Evolutionary conservation across 2,113 vertebrate genomes (phyloP), one percentile per base, ranked within the genome.

Genomic region (Pterophyllum scalare): DNA sequence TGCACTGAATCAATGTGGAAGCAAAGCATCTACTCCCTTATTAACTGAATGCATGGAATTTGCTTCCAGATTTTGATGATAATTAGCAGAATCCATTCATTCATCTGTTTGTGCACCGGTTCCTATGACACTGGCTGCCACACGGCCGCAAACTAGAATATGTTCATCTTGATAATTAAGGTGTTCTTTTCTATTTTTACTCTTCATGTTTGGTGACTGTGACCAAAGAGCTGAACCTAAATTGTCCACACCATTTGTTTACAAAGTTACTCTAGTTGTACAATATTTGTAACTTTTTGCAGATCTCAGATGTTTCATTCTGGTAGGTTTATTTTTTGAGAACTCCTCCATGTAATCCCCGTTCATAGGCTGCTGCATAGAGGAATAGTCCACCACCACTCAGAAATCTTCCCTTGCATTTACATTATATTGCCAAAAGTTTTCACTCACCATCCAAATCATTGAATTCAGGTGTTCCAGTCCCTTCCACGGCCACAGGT

Each of bases 291-390:
- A 52, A 19, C 49, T 52, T 15, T 52, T 70, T 70, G 0, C 40
- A 70, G 64, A 67, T 5, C 64, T 67, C 22, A 0, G 1, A 0
- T 70, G 40, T 49, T 70, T 70, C 40, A 28, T 49, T 1, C 40
- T 67, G 14, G 0, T 26, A 19, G 11, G 0, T 67, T 19, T 49
- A 14, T 65, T 3, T 6, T 0, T 26, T 0, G 14, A 65, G 17
- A 38, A 12, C 46, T 67, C 14, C 15, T 46, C 14, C 0, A 67
- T 26, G 64, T 6, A 24, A 14, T 46, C 38, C 38, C 38, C 46
- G 8, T 49, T 15, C 15, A 5, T 17, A 49, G 46, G 46, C 19
- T 46, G 40, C 10, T 67, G 6, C 64, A 65, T 0, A 1, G 0
- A 6, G 11, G 9, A 70, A 67, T 3, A 2, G 8, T 12, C 22